These are phyloP conservation scores for Ctenodactylus gundi DNA, from an alignment of 2,113 vertebrate species.

Conservation along the genomic window DNA sequence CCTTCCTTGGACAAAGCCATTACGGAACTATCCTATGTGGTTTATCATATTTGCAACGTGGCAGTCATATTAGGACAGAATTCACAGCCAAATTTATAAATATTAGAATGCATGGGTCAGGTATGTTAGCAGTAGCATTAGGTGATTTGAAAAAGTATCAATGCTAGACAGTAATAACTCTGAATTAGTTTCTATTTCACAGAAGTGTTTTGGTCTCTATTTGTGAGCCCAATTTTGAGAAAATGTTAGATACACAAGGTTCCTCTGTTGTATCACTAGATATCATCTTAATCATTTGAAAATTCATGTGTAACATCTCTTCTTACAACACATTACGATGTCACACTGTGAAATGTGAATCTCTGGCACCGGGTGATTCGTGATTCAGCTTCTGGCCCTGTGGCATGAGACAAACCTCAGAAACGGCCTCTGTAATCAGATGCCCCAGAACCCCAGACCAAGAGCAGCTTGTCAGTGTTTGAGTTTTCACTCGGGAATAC, in stretches of 20 bases:
- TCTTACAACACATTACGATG: neutral
- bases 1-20: neutral
- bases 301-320: constrained; percentile 29
- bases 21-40: neutral
- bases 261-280: constrained; percentile 34
- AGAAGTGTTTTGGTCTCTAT: constrained; percentile 38
- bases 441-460: neutral
- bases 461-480: neutral
- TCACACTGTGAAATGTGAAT: constrained; percentile 46
- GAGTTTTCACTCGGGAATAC: neutral
- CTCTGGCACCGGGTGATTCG: constrained; percentile 48
- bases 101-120: neutral
- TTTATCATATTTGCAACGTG: neutral
- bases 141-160: neutral
- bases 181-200: constrained; percentile 53
- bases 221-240: constrained; percentile 40
- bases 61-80: neutral
- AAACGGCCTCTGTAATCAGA: constrained; percentile 25
- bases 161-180: neutral
- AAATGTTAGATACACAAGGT: constrained; percentile 44
- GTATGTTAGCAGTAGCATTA: neutral
- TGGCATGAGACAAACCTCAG: neutral
- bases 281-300: constrained; percentile 65
- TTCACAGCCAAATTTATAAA: neutral
- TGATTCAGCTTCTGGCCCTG: constrained; percentile 29